Evolutionary conservation across 2,113 vertebrate species (phyloP).

Genomic region (Antechinus stuartii): DNA sequence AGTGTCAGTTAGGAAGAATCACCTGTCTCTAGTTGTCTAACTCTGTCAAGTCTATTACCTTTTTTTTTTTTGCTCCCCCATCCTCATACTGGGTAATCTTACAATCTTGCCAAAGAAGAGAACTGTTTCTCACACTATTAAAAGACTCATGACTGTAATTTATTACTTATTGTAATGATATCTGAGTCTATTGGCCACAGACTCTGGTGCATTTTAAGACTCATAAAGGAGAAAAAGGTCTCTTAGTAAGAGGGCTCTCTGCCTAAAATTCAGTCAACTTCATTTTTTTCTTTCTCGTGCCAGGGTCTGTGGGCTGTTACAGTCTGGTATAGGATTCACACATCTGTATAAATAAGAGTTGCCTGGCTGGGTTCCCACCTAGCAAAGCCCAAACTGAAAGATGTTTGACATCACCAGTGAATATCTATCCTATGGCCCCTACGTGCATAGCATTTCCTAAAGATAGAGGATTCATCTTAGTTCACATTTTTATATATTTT

Average conservation of each 20-base stretch:
- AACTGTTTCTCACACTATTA: not conserved
- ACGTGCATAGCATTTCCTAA: not conserved
- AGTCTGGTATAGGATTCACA: not conserved
- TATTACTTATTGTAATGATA: not conserved
- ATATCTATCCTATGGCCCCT: not conserved
- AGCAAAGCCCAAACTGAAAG: not conserved
- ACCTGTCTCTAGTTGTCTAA: not conserved
- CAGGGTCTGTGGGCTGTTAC: not conserved
- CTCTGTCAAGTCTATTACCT: not conserved
- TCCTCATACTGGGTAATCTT: not conserved
- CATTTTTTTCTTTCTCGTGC: not conserved
- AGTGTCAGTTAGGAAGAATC: not conserved
- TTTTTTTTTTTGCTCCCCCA: not conserved
- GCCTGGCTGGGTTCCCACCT: not conserved
- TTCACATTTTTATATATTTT: not conserved
- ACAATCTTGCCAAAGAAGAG: not conserved
- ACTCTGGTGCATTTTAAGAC: not conserved
- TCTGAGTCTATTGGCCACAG: not conserved
- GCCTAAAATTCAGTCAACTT: not conserved
- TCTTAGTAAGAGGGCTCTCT: not conserved
- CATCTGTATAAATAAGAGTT: constrained; percentile 1
- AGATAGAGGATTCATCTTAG: not conserved
- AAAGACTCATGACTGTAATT: not conserved
- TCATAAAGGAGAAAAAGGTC: not conserved
- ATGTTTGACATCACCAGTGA: not conserved